These are phyloP conservation scores for Metaphire vulgaris DNA, from an alignment of 1,140 invertebrate species.

Conservation along the genomic window DNA sequence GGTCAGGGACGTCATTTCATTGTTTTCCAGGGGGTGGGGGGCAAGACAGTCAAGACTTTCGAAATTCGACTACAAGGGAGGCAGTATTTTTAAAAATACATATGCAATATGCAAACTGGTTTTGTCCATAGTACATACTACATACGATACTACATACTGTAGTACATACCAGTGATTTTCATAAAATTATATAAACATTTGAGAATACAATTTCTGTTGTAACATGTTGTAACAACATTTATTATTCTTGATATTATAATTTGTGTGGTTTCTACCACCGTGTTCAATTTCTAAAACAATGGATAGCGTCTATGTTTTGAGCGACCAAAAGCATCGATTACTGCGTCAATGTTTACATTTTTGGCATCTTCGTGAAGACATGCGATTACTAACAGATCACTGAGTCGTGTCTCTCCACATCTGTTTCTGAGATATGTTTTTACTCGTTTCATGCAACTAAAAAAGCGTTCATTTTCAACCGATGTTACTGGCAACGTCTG, in stretches of 20 bases:
- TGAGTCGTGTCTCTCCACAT: neutral
- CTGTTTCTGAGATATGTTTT: neutral
- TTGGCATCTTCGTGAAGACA: neutral
- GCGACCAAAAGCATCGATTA: neutral
- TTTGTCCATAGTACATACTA: neutral
- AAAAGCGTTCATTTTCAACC: neutral
- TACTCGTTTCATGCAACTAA: neutral
- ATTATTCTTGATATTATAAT: neutral
- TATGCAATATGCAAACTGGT: too few relatives aligned
- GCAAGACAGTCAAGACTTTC: neutral
- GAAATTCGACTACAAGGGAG: too few relatives aligned
- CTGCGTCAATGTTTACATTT: neutral
- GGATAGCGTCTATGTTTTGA: neutral
- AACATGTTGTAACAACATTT: neutral
- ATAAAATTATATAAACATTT: neutral
- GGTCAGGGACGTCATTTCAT: neutral
- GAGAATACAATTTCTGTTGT: neutral
- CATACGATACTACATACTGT: neutral
- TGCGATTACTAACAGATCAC: neutral
- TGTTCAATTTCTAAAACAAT: neutral
- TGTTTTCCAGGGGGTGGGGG: neutral
- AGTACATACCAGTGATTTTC: neutral
- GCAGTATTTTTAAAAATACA: too few relatives aligned
- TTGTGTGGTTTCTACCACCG: neutral
- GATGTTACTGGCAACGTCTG: neutral